Base-by-base conservation (phyloP, 1,140 invertebrate species). In the Oreohelix idahoensis region DNA sequence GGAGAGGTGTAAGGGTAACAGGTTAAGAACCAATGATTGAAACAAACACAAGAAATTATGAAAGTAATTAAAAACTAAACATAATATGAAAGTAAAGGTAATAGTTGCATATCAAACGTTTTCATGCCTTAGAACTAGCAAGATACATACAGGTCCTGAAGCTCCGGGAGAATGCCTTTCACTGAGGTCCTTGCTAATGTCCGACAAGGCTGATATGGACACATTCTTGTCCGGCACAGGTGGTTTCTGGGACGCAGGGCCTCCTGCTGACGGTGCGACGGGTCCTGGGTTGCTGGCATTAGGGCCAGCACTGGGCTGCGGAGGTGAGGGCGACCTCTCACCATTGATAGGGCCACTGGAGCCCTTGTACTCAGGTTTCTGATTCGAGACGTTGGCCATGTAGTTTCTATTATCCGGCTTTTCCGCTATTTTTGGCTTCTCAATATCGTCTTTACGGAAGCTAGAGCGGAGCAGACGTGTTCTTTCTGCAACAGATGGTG, bases 401-500 rank as follows among this genome's bases (percentile, higher is more conserved):
- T 11, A 11, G 29, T 35, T 69, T 23, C 53, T 79, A 35, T 80
- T 77, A 39, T 58, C 29, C 32, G 70, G 81, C 45, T 86, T 87
- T 36, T 87, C 86, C 15, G 81, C 76, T 29, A 87, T 71, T 63
- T 85, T 86, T 2, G 87, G 87, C 81, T 88, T 89, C 35, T 89
- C 89, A 26, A 79, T 49, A 23, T 89, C 89, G 26, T 89, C 89
- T 35, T 87, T 88, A 11, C 89, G 83, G 76, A 89, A 89, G 66
- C 89, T 89, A 23, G 87, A 88, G 38, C 85, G 82, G 23, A 89
- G 84, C 17, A 89, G 84, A n/a, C 89, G 77, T n/a, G 89, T 88
- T 38, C 89, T 78, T 78, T 89, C 89, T 15, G 89, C 89, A 8
- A 89, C 89, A 13, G 87, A 88, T 13, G 89, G 89, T 26, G 89